A percentile compares a stretch with the other conserved stretches of the same genome.
Evolutionary conservation across 2,113 vertebrate species (phyloP).

Genomic region (Podarcis raffonei): DNA sequence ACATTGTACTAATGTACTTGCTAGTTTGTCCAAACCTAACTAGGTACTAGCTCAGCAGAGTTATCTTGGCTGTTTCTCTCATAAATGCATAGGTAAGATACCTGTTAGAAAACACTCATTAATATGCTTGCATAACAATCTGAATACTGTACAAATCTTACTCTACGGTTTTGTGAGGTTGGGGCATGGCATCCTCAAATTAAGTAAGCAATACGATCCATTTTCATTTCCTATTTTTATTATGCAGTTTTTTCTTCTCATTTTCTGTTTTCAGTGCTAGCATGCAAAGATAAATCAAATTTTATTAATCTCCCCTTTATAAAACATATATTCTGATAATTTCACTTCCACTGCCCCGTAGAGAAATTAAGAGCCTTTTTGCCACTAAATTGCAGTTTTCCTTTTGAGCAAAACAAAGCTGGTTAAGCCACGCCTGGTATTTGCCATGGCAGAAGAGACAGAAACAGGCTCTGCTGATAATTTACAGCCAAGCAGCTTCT

Average conservation of each 20-base stretch:
- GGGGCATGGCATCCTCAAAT: not conserved
- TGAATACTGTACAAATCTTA: not conserved
- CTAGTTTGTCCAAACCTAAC: not conserved
- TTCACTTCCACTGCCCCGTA: conserved; percentile 31
- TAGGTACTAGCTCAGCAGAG: not conserved
- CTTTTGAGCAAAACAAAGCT: conserved; percentile 57
- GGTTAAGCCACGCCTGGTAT: conserved; percentile 49
- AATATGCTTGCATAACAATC: not conserved
- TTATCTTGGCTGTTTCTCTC: not conserved
- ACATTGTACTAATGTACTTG: not conserved
- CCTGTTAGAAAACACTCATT: not conserved
- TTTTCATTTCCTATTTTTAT: not conserved
- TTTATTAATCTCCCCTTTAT: conserved; percentile 26
- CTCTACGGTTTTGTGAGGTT: not conserved
- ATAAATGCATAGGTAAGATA: not conserved
- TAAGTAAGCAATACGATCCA: not conserved
- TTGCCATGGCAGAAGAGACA: conserved; percentile 46
- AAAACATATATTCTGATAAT: conserved; percentile 24
- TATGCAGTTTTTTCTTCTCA: not conserved
- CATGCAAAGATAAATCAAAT: not conserved
- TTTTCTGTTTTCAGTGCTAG: conserved; percentile 13
- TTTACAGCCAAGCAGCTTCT: not conserved
- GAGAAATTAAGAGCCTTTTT: conserved; percentile 51
- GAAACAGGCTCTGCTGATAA: not conserved
- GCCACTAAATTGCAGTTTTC: conserved; percentile 58